A percentile compares a stretch with the other conserved stretches of the same genome.
phyloP scores from a whole-genome alignment of 2,888 invertebrate species.

The Lepidocyrtinus sp. region DNA sequence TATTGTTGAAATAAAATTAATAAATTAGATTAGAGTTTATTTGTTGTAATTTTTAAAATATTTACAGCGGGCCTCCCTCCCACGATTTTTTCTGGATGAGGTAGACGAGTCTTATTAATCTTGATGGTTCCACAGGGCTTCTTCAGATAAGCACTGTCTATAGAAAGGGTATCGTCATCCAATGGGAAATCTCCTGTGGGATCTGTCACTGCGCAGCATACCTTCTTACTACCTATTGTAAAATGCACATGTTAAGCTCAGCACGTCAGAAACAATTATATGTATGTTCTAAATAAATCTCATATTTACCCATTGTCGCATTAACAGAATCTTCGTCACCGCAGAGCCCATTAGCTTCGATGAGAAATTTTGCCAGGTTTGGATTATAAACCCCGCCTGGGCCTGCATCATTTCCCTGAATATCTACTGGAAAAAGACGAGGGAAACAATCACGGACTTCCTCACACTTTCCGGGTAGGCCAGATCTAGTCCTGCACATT shows the following conservation, averaged over 20 bases:
- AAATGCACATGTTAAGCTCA: no score
- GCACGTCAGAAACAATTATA: no score
- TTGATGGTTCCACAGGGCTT: conserved; percentile 43
- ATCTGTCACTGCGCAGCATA: conserved; percentile 24
- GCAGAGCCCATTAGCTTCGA: conserved; percentile 56
- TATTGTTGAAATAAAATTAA: not conserved
- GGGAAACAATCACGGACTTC: conserved; percentile 47
- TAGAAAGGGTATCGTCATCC: conserved; percentile 20
- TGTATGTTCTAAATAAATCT: not conserved
- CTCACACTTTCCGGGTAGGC: conserved; percentile 34
- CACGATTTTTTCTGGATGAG: conserved; percentile 78
- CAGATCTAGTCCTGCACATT: conserved; percentile 24
- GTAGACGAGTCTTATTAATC: conserved; percentile 3
- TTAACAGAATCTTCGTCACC: not conserved
- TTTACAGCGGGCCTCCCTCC: conserved; percentile 82
- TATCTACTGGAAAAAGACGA: conserved; percentile 30
- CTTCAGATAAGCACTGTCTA: conserved; percentile 19
- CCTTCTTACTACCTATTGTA: not conserved
- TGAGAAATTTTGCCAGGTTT: conserved; percentile 40
- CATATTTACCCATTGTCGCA: not conserved
- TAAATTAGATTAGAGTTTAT: no score
- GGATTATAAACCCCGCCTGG: conserved; percentile 46
- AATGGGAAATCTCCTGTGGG: conserved; percentile 12
- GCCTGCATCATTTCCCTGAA: conserved; percentile 15
- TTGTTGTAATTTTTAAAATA: no score